Evolutionary conservation across 1,140 invertebrate species (phyloP).

Genomic region (Cydia splendana): DNA sequence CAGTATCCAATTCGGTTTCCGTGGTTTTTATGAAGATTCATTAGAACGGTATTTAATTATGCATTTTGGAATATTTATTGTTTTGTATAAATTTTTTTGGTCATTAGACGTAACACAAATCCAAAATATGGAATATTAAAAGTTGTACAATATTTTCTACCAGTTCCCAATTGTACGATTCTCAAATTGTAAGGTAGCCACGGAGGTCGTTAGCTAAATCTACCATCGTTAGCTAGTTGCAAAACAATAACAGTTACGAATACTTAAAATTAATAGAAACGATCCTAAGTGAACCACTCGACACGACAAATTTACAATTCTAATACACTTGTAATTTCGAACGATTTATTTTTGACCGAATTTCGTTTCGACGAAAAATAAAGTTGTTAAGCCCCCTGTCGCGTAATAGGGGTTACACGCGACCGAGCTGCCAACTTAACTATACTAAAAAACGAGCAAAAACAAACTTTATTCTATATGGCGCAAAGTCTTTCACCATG

Average conservation of each 20-base stretch:
- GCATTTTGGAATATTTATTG: too few species aligned
- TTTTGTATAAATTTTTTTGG: too few species aligned
- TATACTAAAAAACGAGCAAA: constrained; percentile 35
- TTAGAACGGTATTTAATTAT: too few species aligned
- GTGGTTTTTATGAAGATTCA: too few species aligned
- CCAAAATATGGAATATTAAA: too few species aligned
- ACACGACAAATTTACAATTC: constrained; percentile 55
- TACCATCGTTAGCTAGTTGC: constrained; percentile 9
- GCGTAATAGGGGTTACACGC: constrained; percentile 51
- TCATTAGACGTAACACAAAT: too few species aligned
- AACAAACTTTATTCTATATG: constrained; percentile 35
- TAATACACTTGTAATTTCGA: constrained; percentile 49
- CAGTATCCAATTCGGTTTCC: too few species aligned
- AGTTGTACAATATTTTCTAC: not conserved
- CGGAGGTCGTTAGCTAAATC: constrained; percentile 20
- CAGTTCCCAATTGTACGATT: not conserved
- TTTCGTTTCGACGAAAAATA: constrained; percentile 59
- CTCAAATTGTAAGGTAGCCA: not conserved
- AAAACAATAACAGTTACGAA: constrained; percentile 28
- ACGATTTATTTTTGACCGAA: constrained; percentile 52
- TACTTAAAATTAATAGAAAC: constrained; percentile 37
- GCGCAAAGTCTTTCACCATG: constrained; percentile 27
- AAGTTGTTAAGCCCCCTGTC: constrained; percentile 61
- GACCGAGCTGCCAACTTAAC: constrained; percentile 46
- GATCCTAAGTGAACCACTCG: constrained; percentile 40